Conservation (phyloP, 2,113 vertebrate genomes). For the Nyctibius bracteatus region DNA sequence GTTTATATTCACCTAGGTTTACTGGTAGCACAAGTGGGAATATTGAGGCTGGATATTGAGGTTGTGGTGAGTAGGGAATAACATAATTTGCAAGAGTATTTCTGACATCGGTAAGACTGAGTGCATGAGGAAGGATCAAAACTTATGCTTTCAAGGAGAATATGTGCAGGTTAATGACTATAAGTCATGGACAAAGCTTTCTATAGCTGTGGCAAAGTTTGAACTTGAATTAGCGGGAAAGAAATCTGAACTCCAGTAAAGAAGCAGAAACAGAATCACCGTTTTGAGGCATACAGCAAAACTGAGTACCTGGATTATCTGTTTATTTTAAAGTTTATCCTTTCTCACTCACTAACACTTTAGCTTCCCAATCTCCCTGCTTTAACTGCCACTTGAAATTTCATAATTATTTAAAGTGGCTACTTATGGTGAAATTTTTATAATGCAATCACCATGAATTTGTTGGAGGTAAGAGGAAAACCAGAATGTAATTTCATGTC, state of each 20-base stretch:
- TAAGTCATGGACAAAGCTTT: not conserved
- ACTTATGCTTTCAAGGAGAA: not conserved
- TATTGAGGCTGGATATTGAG: not conserved
- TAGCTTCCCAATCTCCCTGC: not conserved
- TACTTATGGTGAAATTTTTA: not conserved
- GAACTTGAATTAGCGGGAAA: not conserved
- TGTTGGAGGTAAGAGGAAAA: not conserved
- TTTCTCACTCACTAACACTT: not conserved
- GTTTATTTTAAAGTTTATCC: not conserved
- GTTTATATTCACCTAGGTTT: not conserved
- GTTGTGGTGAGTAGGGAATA: not conserved
- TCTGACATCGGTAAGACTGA: not conserved
- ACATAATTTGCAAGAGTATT: not conserved
- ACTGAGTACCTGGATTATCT: not conserved
- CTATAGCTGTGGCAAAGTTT: not conserved
- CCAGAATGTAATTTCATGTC: not conserved
- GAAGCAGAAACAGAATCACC: not conserved
- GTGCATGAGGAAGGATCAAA: not conserved
- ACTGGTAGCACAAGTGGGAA: not conserved
- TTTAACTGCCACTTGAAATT: not conserved
- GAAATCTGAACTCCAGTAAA: not conserved
- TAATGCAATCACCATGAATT: not conserved
- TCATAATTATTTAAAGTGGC: not conserved
- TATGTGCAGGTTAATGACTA: not conserved
- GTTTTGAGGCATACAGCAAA: not conserved